Evolutionary conservation across 1,140 invertebrate genomes (phyloP), one percentile per base, ranked within the genome.

Genomic region (Sitophilus oryzae): DNA sequence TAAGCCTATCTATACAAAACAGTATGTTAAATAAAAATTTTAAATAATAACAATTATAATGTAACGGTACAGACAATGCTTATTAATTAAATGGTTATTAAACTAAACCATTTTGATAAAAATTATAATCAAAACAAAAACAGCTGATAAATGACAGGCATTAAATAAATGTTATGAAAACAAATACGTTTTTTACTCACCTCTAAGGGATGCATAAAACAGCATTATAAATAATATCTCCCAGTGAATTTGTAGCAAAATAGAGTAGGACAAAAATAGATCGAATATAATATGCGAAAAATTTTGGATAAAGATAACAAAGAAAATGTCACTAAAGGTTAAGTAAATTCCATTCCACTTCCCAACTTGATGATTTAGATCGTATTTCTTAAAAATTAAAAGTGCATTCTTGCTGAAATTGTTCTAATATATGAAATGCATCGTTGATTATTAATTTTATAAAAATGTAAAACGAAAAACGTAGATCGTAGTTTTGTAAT

Each of bases 71-170:
- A n/a, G n/a, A n/a, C n/a, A n/a, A n/a, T n/a, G n/a, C n/a, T n/a
- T n/a, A n/a, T n/a, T n/a, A n/a, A n/a, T n/a, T n/a, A n/a, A n/a
- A n/a, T n/a, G n/a, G n/a, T n/a, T n/a, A n/a, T n/a, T n/a, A n/a
- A n/a, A n/a, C n/a, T n/a, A n/a, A n/a, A n/a, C n/a, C n/a, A n/a
- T n/a, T n/a, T n/a, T n/a, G n/a, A n/a, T n/a, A n/a, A n/a, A n/a
- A n/a, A n/a, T n/a, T n/a, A n/a, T n/a, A 19, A 42, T 21, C 40
- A 42, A 42, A 42, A 42, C 40, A 42, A 19, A 42, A 42, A 42
- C 40, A 42, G 40, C 40, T 42, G 40, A 42, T 42, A 42, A 42
- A 19, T 42, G 18, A 42, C 15, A 42, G 21, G 11, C 15, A 5
- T n/a, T 11, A 19, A 42, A 42, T 19, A 38, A 10, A 14, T 3